Evolutionary conservation across 1,140 invertebrate genomes (phyloP).

Genomic region (Lanistes nyassanus): DNA sequence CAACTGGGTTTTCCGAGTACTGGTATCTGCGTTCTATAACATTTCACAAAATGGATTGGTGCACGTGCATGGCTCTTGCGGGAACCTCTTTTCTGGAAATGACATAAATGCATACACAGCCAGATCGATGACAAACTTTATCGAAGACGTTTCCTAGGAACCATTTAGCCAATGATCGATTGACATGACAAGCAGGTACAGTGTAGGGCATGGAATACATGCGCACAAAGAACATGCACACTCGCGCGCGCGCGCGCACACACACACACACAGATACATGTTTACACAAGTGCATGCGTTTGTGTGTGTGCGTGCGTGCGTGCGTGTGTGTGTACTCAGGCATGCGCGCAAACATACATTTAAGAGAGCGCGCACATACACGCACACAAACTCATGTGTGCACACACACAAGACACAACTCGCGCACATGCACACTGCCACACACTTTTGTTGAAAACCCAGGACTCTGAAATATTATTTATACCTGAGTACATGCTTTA

Average conservation of each 20-base stretch:
- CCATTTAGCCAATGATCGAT: neutral
- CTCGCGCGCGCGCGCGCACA: neutral
- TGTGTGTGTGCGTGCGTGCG: conserved; percentile 5
- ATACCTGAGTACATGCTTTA: neutral
- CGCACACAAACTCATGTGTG: neutral
- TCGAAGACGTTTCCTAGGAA: neutral
- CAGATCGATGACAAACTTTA: neutral
- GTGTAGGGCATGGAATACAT: too few species aligned
- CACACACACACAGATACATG: conserved; percentile 11
- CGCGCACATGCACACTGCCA: neutral
- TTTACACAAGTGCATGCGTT: conserved; percentile 16
- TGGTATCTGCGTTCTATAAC: too few species aligned
- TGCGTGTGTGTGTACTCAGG: neutral
- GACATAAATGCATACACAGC: neutral
- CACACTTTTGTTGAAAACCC: neutral
- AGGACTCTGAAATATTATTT: neutral
- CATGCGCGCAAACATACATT: neutral
- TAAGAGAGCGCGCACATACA: neutral
- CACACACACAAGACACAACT: too few species aligned
- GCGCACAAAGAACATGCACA: too few species aligned
- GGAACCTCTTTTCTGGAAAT: too few species aligned
- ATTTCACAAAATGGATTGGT: too few species aligned
- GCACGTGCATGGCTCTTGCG: too few species aligned
- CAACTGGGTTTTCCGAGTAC: too few species aligned
- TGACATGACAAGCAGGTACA: too few species aligned